Evolutionary conservation across 2,113 vertebrate genomes (phyloP).

Genomic region (Macquaria ambigua): DNA sequence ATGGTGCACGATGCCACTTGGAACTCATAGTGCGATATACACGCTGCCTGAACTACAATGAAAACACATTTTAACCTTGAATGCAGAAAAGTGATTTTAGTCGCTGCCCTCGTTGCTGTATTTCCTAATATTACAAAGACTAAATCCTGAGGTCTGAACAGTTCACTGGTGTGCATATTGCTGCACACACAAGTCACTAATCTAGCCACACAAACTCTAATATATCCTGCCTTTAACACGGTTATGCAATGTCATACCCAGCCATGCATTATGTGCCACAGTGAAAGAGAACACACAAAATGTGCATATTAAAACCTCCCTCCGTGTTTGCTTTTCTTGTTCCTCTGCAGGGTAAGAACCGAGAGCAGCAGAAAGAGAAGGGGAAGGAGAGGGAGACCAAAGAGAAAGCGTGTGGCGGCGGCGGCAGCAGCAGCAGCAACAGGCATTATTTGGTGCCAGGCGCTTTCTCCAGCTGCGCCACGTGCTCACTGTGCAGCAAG

Average conservation of each 20-base stretch:
- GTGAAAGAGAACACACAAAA: not conserved
- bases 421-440: constrained; percentile 44
- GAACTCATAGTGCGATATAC: not conserved
- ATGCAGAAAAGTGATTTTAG: no score
- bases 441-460: constrained; percentile 88
- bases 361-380: constrained; percentile 84
- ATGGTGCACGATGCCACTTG: not conserved
- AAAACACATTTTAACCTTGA: no score
- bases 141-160: constrained; percentile 32
- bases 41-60: not conserved
- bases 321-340: constrained; percentile 40
- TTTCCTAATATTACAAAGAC: not conserved
- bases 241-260: not conserved
- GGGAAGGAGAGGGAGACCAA: constrained; percentile 83
- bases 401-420: constrained; percentile 67
- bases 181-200: constrained; percentile 17
- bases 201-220: constrained; percentile 38
- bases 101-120: no score
- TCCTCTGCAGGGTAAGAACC: constrained; percentile 89
- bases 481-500: constrained; percentile 92
- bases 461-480: constrained; percentile 87
- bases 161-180: not conserved
- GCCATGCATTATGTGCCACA: not conserved
- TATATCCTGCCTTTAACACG: constrained; percentile 24
- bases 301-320: constrained; percentile 15